Evolutionary conservation across 92 coral and sea anemone species (phyloP), one percentile per base, ranked within the genome.

Genomic region (Desmophyllum pertusum): DNA sequence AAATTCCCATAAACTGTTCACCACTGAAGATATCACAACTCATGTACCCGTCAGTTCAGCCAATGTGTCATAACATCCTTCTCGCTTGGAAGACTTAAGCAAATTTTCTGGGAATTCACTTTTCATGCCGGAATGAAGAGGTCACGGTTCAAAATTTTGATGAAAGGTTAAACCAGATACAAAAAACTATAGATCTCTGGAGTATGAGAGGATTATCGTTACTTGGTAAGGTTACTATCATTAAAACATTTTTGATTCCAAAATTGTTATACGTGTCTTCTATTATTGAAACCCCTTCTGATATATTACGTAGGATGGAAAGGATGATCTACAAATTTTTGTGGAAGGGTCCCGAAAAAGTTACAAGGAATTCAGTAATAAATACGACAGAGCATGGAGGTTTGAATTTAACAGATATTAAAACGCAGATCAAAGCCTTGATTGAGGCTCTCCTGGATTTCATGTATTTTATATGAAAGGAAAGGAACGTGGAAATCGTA

Each of bases 1-100:
- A 19, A 75, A 87, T 39, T 91, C 85, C 74, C 70, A 78, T 38
- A 31, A 46, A n/a, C 70, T 91, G 31, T 91, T 87, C 51, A 57
- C 91, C 29, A 42, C 69, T 64, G 86, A 71, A n/a, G 89, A 89
- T 43, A 76, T 88, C 36, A 51, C 33, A 40, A 71, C 71, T 40
- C 40, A 53, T 65, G 84, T 78, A 17, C 88, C 90, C 18, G 87
- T 85, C 7, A n/a, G n/a, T n/a, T n/a, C n/a, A n/a, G n/a, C n/a
- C n/a, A n/a, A n/a, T n/a, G n/a, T n/a, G n/a, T n/a, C n/a, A n/a
- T n/a, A n/a, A n/a, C n/a, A n/a, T n/a, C n/a, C n/a, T n/a, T n/a
- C n/a, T n/a, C n/a, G n/a, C n/a, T n/a, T n/a, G n/a, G n/a, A n/a
- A n/a, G n/a, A n/a, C n/a, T n/a, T n/a, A n/a, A n/a, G n/a, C n/a